Conservation (phyloP, 2,797 vertebrate species). For the Microctenopoma lineatum region DNA sequence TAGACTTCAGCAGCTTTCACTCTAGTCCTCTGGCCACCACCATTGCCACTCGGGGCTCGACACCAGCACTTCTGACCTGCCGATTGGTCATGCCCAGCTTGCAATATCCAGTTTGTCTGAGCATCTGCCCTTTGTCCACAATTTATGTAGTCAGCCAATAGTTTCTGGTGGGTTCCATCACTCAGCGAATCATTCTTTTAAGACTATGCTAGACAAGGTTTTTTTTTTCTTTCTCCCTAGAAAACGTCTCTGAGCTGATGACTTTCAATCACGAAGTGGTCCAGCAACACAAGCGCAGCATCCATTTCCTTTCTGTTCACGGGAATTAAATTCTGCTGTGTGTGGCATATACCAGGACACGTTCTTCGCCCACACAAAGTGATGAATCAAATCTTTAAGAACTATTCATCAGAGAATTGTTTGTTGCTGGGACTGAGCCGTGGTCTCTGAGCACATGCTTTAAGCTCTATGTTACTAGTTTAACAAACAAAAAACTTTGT, state of each 20-base stretch:
- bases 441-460: constrained; percentile 12
- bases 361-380: constrained; percentile 36
- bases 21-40: constrained; percentile 62
- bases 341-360: constrained; percentile 40
- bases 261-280: constrained; percentile 29
- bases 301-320: constrained; percentile 35
- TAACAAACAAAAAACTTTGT: constrained; percentile 48
- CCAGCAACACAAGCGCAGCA: constrained; percentile 6
- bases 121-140: constrained; percentile 29
- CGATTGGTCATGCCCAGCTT: constrained; percentile 42
- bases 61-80: constrained; percentile 68
- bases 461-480: constrained; percentile 37
- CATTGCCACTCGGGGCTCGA: constrained; percentile 57
- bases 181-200: constrained; percentile 7
- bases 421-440: constrained; percentile 36
- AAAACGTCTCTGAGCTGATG: background rate
- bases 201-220: background rate
- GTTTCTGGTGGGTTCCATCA: background rate
- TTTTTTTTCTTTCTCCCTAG: background rate
- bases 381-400: constrained; percentile 61
- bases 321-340: constrained; percentile 46
- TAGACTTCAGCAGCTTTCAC: constrained; percentile 69
- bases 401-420: constrained; percentile 56
- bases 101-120: constrained; percentile 25
- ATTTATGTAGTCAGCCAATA: background rate